phyloP scores from a whole-genome alignment of 2,888 invertebrate genomes.

The Athetis lepigone region DNA sequence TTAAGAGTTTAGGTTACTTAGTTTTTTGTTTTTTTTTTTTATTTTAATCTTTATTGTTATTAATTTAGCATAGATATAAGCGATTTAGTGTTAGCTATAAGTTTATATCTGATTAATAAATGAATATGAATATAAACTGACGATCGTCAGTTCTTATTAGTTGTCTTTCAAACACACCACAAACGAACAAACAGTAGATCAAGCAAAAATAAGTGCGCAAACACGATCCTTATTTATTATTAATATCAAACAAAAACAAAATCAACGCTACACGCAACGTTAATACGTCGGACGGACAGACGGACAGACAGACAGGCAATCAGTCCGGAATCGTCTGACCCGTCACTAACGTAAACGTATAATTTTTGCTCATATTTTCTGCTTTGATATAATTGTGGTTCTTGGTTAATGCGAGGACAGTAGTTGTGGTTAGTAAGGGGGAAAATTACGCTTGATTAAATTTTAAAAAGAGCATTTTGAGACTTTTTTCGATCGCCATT shows the following conservation, averaged over 20 bases:
- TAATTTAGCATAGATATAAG: no score
- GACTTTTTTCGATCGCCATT: no score
- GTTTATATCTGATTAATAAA: no score
- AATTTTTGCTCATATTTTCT: conserved; percentile 70
- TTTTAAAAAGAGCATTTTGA: no score
- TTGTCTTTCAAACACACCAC: conserved; percentile 6
- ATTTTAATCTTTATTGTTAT: no score
- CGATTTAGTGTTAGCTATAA: no score
- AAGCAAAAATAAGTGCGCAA: conserved; percentile 28
- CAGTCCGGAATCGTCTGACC: conserved; percentile 67
- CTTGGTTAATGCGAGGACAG: conserved; percentile 13
- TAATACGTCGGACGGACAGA: conserved; percentile 47
- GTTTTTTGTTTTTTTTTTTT: no score
- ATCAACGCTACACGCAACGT: conserved; percentile 65
- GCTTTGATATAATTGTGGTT: conserved; percentile 42
- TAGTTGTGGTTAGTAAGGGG: no score
- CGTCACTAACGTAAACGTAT: conserved; percentile 66
- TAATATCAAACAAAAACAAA: conserved; percentile 63
- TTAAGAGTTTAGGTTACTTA: no score
- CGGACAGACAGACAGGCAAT: conserved; percentile 78
- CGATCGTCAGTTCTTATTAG: background rate
- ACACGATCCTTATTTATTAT: conserved; percentile 47
- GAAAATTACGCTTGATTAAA: no score
- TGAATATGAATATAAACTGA: no score
- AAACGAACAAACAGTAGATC: conserved; percentile 17